Evolutionary conservation across 2,797 vertebrate genomes (phyloP), one percentile per base, ranked within the genome.

Genomic region (Pelochelys cantorii): DNA sequence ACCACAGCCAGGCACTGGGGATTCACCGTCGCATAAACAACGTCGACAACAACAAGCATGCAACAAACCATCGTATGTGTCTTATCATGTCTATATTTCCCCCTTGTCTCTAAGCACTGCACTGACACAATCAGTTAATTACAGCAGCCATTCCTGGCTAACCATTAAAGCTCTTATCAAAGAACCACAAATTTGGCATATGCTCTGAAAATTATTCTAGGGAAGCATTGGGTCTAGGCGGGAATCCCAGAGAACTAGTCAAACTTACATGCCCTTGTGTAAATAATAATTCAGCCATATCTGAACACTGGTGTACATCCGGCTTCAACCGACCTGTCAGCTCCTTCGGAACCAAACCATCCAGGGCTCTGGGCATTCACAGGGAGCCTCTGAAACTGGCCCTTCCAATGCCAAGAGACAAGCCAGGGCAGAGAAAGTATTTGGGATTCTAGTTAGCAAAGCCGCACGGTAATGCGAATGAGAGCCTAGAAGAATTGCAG

Each of bases 381-480:
- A 82, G 62, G 7, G 87, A 83, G 87, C 71, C 62, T 95, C 85
- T 88, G 87, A 90, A 89, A 87, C 81, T 29, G 13, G 31, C 83
- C 79, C 87, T 84, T 83, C 85, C 77, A 87, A 95, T 85, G 77
- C 95, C 83, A 90, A 85, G 81, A 89, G 90, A 83, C 91, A 90
- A 84, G 77, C 81, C 91, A 95, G 90, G 83, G 97, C 15, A 57
- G 82, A 86, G 86, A 96, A 95, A 53, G 82, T 85, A 79, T 95
- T 96, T 91, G 59, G 93, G 92, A 95, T 90, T 94, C 93, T 95
- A 96, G 96, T 96, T 97, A 97, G 96, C 94, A 97, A 96, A 96
- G 87, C 87, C 92, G 94, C 83, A 85, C 90, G 94, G 95, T 96
- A 97, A 95, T 92, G 91, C 95, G 90, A 91, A 7, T 0, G 83